Conservation (phyloP, 2,113 vertebrate species). For the Python bivittatus region DNA sequence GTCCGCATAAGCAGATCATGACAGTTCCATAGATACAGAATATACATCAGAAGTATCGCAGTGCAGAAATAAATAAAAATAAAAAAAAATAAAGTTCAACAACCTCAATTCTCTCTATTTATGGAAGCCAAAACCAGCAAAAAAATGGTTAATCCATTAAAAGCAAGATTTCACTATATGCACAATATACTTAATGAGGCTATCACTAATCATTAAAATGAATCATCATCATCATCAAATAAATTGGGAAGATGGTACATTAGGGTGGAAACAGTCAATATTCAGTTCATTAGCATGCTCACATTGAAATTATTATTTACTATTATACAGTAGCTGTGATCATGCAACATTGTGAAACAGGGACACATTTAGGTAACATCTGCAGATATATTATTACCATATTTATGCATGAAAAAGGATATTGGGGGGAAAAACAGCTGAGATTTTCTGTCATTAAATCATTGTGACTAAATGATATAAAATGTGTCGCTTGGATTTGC, state of each 20-base stretch:
- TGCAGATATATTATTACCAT: not conserved
- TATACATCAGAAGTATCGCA: not conserved
- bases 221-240: conserved; percentile 15
- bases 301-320: conserved; percentile 6
- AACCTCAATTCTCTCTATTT: not conserved
- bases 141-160: conserved; percentile 19
- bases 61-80: not conserved
- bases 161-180: not conserved
- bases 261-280: not conserved
- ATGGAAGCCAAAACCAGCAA: not conserved
- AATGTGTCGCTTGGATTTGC: not conserved
- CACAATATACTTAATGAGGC: not conserved
- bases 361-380: not conserved
- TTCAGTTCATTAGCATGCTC: not conserved
- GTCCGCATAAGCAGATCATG: not conserved
- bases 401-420: conserved; percentile 13
- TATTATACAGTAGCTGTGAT: not conserved
- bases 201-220: conserved; percentile 11
- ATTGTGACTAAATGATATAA: not conserved
- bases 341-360: not conserved
- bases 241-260: not conserved
- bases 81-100: not conserved
- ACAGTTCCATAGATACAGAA: not conserved
- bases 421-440: not conserved
- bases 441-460: not conserved